Conservation (phyloP, 2,797 vertebrate species). For the Dromococcyx pavoninus region DNA sequence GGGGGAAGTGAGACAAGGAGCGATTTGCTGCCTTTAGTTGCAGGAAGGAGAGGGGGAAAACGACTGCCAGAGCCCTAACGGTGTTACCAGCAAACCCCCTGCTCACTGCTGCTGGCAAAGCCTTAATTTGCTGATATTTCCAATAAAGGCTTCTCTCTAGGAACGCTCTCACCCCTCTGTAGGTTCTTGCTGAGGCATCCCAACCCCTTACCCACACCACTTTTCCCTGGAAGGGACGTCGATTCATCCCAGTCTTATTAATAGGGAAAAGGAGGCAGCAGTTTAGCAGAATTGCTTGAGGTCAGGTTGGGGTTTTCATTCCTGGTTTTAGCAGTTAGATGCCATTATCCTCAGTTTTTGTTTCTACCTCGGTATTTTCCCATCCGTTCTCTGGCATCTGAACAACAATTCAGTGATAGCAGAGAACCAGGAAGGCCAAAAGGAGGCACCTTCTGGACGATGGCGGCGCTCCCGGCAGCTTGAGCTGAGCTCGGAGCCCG, state of each 20-base stretch:
- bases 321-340: background rate
- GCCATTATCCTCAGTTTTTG: background rate
- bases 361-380: background rate
- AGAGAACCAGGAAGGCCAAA: background rate
- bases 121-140: background rate
- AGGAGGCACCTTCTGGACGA: background rate
- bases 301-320: background rate
- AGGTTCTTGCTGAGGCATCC: background rate
- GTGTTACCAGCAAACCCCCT: background rate
- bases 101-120: background rate
- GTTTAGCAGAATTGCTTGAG: background rate
- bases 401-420: background rate
- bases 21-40: background rate
- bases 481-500: background rate
- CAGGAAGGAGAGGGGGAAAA: background rate
- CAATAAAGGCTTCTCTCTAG: background rate
- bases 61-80: background rate
- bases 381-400: background rate
- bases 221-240: background rate
- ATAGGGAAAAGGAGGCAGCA: background rate
- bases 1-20: background rate
- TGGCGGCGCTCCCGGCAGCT: accelerated
- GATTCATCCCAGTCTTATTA: background rate
- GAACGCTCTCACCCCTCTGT: background rate
- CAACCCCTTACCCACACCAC: background rate